Evolutionary conservation across 2,888 invertebrate species (phyloP).

Genomic region (Nyleta sp.): DNA sequence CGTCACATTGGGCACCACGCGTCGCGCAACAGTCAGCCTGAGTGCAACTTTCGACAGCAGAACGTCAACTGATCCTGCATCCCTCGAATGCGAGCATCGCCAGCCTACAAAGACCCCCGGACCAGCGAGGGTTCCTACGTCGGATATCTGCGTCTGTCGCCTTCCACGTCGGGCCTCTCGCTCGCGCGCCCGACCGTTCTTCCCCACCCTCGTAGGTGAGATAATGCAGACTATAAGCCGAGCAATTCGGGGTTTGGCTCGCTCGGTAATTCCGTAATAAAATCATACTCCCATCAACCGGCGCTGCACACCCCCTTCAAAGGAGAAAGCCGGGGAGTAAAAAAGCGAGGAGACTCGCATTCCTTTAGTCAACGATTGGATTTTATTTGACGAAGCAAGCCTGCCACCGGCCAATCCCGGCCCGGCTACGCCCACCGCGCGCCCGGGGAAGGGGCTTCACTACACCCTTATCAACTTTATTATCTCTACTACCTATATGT

Average conservation of each 20-base stretch:
- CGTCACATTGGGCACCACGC: slow-evolving; percentile 40
- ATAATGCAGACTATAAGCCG: slow-evolving; percentile 82
- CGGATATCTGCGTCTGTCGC: slow-evolving; percentile 15
- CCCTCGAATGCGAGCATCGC: slow-evolving; percentile 77
- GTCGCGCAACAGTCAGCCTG: slow-evolving; percentile 52
- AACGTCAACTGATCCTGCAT: slow-evolving; percentile 76
- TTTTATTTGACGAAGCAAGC: slow-evolving; percentile 82
- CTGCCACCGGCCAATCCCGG: slow-evolving; percentile 77
- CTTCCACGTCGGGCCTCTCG: slow-evolving; percentile 45
- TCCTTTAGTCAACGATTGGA: slow-evolving; percentile 82
- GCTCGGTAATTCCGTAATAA: slow-evolving; percentile 82
- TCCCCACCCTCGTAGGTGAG: slow-evolving; percentile 75
- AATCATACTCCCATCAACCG: slow-evolving; percentile 82
- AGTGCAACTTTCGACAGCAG: slow-evolving; percentile 73
- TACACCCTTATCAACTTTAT: slow-evolving; percentile 83
- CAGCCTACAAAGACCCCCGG: slow-evolving; percentile 73
- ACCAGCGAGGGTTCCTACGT: slow-evolving; percentile 58
- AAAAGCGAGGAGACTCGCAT: slow-evolving; percentile 78
- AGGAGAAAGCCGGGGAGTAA: slow-evolving; percentile 73
- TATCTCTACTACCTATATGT: slow-evolving; percentile 77
- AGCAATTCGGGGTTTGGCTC: slow-evolving; percentile 81
- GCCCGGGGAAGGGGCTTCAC: slow-evolving; percentile 71
- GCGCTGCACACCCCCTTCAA: slow-evolving; percentile 75
- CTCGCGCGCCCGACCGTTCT: slow-evolving; percentile 51
- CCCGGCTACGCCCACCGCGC: slow-evolving; percentile 78